Evolutionary conservation across 1,140 invertebrate genomes (phyloP), one percentile per base, ranked within the genome.

Genomic region (Papilio polyxenes): DNA sequence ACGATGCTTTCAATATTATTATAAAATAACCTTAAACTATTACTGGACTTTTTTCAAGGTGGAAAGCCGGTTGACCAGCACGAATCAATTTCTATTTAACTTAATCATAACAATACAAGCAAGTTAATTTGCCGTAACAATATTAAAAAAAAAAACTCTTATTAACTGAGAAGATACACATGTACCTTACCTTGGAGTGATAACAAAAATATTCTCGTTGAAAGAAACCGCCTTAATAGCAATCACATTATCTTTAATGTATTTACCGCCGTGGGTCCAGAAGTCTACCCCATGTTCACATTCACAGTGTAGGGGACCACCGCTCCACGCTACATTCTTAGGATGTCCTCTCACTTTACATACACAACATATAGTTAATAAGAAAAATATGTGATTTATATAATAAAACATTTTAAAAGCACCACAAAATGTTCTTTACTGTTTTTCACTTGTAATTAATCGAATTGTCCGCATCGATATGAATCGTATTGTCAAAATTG

Each of bases 161-260:
- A 3, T 59, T 59, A 59, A 20, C 56, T 20, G n/a, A 59, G 56
- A 59, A n/a, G 62, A 65, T 15, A 31, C 9, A 37, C 3, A 31
- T 20, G 37, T 49, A 37, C 13, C 65, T 75, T 88, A 92, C 90
- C 90, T 90, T 44, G 90, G 90, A 20, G 89, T 89, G 8, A 91
- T 85, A 49, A 92, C 84, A 56, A 87, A 92, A 15, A 92, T 86
- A 8, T 90, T 85, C 75, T 92, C 89, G 13, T 82, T 86, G 74
- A 85, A 88, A 13, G 83, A 84, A 11, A 91, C 62, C 13, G 87
- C 89, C 83, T 92, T 92, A 4, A 85, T 86, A n/a, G 87, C 90
- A 31, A 92, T 89, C 17, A 91, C 86, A 80, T 92, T 91, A 59
- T 91, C 87, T 37, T 88, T 89, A n/a, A 89, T 40, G 80, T 89